A percentile compares a stretch with the other conserved stretches of the same genome.
These are phyloP conservation scores for Pelecanus crispus DNA, from an alignment of 2,113 vertebrate genomes.

Conservation along the genomic window DNA sequence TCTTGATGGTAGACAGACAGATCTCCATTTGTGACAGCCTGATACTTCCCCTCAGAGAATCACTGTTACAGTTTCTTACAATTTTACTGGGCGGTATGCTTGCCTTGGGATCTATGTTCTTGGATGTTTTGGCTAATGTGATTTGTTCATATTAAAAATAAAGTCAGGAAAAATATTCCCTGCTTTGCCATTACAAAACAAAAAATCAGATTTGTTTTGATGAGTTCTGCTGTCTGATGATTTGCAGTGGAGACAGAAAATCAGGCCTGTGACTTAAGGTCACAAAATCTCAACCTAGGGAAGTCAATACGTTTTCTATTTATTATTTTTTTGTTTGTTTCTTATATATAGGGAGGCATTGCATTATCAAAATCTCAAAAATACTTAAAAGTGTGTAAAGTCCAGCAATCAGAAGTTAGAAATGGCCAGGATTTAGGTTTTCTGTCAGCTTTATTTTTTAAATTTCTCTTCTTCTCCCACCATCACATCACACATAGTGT, in stretches of 20 bases:
- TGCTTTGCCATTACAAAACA: not conserved
- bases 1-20: not conserved
- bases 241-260: not conserved
- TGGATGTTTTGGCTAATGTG: not conserved
- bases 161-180: not conserved
- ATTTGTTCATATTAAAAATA: not conserved
- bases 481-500: not conserved
- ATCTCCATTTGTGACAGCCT: not conserved
- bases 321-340: not conserved
- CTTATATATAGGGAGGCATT: not conserved
- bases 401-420: not conserved
- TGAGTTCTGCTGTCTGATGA: not conserved
- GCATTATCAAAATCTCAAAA: not conserved
- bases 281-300: not conserved
- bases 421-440: not conserved
- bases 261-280: not conserved
- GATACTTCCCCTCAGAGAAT: not conserved
- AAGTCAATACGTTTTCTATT: not conserved
- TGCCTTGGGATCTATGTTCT: not conserved
- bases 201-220: not conserved
- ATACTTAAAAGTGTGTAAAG: not conserved
- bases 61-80: not conserved
- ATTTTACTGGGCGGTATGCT: not conserved
- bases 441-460: not conserved
- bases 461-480: not conserved